A percentile compares a stretch with the other conserved stretches of the same genome.
Evolutionary conservation across 2,113 vertebrate genomes (phyloP).

Genomic region (Oryzias melastigma): DNA sequence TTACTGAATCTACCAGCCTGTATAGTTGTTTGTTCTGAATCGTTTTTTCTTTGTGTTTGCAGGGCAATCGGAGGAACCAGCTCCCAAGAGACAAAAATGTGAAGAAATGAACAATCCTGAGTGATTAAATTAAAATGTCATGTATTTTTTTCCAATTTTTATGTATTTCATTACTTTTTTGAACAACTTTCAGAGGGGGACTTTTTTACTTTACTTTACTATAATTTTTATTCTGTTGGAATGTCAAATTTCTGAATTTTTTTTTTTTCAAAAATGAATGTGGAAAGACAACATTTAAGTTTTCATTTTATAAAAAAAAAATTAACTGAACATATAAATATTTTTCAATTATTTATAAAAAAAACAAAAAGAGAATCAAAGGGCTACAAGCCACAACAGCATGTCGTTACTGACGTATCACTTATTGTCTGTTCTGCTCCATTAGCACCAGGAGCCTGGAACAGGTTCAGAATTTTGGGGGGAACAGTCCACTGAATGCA

Average conservation of each 20-base stretch:
- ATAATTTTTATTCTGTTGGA: too few relatives aligned
- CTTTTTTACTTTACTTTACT: too few relatives aligned
- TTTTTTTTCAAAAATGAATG: slow-evolving; percentile 37
- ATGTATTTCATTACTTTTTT: too few relatives aligned
- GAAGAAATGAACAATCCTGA: slow-evolving; percentile 46
- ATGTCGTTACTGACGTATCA: background rate
- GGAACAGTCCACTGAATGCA: slow-evolving; percentile 92
- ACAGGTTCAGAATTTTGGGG: slow-evolving; percentile 26
- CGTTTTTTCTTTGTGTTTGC: slow-evolving; percentile 20
- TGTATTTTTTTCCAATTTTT: too few relatives aligned
- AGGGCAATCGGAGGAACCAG: slow-evolving; percentile 79
- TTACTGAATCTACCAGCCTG: background rate
- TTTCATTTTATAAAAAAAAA: slow-evolving; percentile 56
- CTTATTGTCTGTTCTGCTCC: slow-evolving; percentile 29
- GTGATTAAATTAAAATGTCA: background rate
- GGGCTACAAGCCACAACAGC: background rate
- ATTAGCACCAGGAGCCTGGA: background rate
- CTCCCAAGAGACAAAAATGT: slow-evolving; percentile 82
- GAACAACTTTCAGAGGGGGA: too few relatives aligned
- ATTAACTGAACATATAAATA: slow-evolving; percentile 31
- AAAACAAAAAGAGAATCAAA: background rate
- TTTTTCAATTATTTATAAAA: background rate
- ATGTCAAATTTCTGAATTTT: background rate
- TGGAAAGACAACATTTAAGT: background rate
- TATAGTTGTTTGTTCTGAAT: background rate